These are phyloP conservation scores for Hyla sarda DNA, from an alignment of 2,113 vertebrate genomes.

Conservation along the genomic window DNA sequence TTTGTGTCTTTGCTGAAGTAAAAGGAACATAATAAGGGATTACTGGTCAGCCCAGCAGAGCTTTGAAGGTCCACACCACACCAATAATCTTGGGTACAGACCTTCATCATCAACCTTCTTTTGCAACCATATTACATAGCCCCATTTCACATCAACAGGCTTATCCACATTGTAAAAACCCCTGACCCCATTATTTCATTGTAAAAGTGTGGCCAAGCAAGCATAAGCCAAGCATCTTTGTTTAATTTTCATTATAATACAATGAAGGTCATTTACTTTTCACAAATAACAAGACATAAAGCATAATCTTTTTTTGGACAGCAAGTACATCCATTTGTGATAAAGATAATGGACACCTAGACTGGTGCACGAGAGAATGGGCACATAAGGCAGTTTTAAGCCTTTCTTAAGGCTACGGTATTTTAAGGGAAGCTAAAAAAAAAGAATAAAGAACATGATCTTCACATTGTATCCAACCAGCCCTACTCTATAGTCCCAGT, in stretches of 20 bases:
- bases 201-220: conserved; percentile 17
- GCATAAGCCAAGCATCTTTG: conserved; percentile 11
- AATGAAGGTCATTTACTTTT: conserved; percentile 14
- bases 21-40: background rate
- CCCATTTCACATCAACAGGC: background rate
- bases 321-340: background rate
- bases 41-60: background rate
- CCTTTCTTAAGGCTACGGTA: background rate
- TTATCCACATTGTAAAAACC: background rate
- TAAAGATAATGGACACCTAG: background rate
- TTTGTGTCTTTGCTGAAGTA: background rate
- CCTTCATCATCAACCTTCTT: background rate
- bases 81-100: background rate
- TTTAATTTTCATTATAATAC: conserved; percentile 4
- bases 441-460: background rate
- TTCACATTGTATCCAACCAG: background rate
- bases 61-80: background rate
- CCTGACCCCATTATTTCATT: background rate
- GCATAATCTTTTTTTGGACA: conserved; percentile 1
- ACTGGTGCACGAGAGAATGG: background rate
- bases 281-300: conserved; percentile 1
- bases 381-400: background rate
- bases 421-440: background rate
- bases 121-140: background rate
- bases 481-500: background rate